A percentile compares a stretch with the other conserved stretches of the same genome.
Evolutionary conservation across 1,140 invertebrate genomes (phyloP).

Genomic region (Eueides isabella): DNA sequence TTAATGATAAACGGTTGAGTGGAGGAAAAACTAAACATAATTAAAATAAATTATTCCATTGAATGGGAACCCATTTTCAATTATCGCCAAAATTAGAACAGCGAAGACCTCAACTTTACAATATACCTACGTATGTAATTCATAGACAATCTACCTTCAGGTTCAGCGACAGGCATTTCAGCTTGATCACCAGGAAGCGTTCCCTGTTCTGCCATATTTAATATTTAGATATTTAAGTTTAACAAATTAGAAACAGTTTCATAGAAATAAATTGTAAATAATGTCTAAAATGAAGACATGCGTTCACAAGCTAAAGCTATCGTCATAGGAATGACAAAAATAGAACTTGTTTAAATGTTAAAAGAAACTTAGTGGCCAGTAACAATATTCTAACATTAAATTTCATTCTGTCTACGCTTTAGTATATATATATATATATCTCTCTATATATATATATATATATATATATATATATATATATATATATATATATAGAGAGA

Average conservation of each 20-base stretch:
- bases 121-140: neutral
- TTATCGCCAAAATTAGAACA: neutral
- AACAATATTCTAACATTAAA: neutral
- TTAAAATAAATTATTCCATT: too few species aligned
- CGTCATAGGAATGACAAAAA: neutral
- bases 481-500: too few species aligned
- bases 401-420: neutral
- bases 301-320: neutral
- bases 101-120: neutral
- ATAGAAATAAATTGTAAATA: constrained; percentile 10
- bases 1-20: too few species aligned
- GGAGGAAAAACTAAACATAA: too few species aligned
- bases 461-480: too few species aligned
- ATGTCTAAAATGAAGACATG: neutral
- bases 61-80: too few species aligned
- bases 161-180: neutral
- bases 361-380: constrained; percentile 9
- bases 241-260: constrained; percentile 12
- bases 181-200: neutral
- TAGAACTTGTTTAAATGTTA: neutral
- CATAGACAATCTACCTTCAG: neutral
- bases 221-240: neutral
- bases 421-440: too few species aligned
- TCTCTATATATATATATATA: too few species aligned
- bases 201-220: constrained; percentile 6